Percentiles rank a stretch among this genome's conserved stretches.
These are phyloP conservation scores for Cryptus viduatorius DNA, from an alignment of 2,888 invertebrate genomes.

Conservation along the genomic window DNA sequence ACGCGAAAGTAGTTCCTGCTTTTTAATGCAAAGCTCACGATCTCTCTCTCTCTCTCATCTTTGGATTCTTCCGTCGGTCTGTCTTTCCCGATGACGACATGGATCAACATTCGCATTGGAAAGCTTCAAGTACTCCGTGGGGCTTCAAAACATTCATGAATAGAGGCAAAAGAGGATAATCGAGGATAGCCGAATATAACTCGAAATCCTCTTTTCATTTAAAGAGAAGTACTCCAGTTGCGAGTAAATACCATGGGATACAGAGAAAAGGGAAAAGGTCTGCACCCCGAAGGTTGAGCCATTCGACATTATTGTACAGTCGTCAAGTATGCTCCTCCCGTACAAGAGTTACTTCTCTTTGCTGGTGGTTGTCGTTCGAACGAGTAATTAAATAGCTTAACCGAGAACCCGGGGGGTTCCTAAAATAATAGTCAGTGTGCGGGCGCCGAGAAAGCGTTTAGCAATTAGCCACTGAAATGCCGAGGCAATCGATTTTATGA, in stretches of 20 bases:
- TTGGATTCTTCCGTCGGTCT: conserved; percentile 1
- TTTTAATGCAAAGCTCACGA: conserved; percentile 35
- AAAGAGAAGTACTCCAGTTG: background rate
- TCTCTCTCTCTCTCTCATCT: background rate
- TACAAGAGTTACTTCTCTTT: conserved; percentile 6
- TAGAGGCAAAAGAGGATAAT: background rate
- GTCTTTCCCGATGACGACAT: conserved; percentile 26
- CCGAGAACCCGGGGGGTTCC: background rate
- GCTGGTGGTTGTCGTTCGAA: background rate
- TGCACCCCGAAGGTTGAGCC: background rate
- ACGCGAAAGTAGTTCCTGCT: background rate
- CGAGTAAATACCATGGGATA: conserved; percentile 1
- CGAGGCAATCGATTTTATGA: conserved; percentile 20
- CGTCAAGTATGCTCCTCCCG: background rate
- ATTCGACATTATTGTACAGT: conserved; percentile 9
- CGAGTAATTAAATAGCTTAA: conserved; percentile 7
- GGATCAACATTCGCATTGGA: background rate
- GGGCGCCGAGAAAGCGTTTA: conserved; percentile 1
- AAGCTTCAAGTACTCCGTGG: conserved; percentile 5
- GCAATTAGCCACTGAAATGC: conserved; percentile 1
- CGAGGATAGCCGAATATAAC: background rate
- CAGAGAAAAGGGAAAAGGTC: background rate
- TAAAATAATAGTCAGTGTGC: conserved; percentile 35
- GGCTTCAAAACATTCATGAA: conserved; percentile 36
- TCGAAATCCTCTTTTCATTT: background rate